Evolutionary conservation across 1,140 invertebrate genomes (phyloP).

Genomic region (Coenobita brevimanus): DNA sequence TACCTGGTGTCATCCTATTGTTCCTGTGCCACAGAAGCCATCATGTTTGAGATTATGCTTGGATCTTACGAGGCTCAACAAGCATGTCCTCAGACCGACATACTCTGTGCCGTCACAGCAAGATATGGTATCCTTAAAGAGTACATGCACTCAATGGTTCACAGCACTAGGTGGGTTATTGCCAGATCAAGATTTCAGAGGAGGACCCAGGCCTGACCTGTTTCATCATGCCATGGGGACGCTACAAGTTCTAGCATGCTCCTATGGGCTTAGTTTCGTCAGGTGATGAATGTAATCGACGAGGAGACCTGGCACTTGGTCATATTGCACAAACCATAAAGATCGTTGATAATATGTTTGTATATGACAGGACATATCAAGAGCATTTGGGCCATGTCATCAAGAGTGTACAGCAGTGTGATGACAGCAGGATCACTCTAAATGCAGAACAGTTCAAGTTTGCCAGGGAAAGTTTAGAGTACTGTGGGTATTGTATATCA

Average conservation of each 20-base stretch:
- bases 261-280: conserved; percentile 59
- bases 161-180: conserved; percentile 71
- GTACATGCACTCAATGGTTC: conserved; percentile 44
- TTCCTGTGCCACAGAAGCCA: conserved; percentile 73
- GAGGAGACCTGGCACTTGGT: conserved; percentile 65
- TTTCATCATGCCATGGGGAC: conserved; percentile 71
- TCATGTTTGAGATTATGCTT: conserved; percentile 73
- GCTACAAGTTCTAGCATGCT: conserved; percentile 52
- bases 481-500: too few relatives aligned
- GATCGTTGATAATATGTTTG: conserved; percentile 68
- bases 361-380: conserved; percentile 39
- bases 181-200: conserved; percentile 70
- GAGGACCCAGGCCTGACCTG: conserved; percentile 69
- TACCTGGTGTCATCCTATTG: conserved; percentile 73
- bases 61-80: conserved; percentile 72
- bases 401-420: too few relatives aligned
- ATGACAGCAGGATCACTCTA: too few relatives aligned
- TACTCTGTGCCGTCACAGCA: conserved; percentile 70
- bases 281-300: conserved; percentile 70
- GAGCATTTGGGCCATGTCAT: conserved; percentile 22
- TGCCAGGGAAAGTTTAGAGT: too few relatives aligned
- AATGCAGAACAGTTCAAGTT: too few relatives aligned
- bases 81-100: conserved; percentile 69
- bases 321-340: conserved; percentile 56
- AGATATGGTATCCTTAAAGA: conserved; percentile 41